A percentile compares a stretch with the other conserved stretches of the same genome.
Conservation (phyloP, 2,888 invertebrate species). For the Drosophila limbata region DNA sequence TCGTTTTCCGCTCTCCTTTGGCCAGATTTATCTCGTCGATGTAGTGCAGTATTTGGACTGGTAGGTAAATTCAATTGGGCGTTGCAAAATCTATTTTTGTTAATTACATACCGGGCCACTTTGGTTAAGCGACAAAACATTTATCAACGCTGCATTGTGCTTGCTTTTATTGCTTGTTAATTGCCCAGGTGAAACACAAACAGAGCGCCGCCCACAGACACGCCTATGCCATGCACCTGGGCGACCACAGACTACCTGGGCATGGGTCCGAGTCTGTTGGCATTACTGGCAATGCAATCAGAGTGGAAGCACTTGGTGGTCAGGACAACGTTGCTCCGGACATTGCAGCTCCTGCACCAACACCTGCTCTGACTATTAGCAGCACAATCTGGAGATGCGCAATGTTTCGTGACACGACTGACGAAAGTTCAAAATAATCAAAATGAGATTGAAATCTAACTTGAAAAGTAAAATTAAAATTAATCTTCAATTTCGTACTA, state of each 20-base stretch:
- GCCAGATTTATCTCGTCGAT: background rate
- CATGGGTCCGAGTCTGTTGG: constrained; percentile 19
- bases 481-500: no score
- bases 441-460: no score
- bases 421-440: background rate
- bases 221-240: constrained; percentile 68
- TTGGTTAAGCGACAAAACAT: constrained; percentile 68
- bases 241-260: constrained; percentile 4
- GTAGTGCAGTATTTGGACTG: constrained; percentile 47
- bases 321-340: constrained; percentile 25
- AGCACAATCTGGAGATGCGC: constrained; percentile 24
- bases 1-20: background rate
- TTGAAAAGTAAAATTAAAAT: no score
- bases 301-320: constrained; percentile 63
- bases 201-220: constrained; percentile 43
- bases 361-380: constrained; percentile 19
- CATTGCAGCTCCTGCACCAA: constrained; percentile 14
- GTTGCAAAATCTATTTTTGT: constrained; percentile 65
- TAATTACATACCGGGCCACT: constrained; percentile 69
- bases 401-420: constrained; percentile 21
- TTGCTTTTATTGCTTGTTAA: constrained; percentile 77
- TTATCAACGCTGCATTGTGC: constrained; percentile 57
- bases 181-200: constrained; percentile 69
- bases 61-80: constrained; percentile 67
- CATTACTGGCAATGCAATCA: constrained; percentile 59